A percentile compares a stretch with the other conserved stretches of the same genome.
These are phyloP conservation scores for Cryptocheilus praepositus DNA, from an alignment of 2,888 invertebrate genomes.

Conservation along the genomic window DNA sequence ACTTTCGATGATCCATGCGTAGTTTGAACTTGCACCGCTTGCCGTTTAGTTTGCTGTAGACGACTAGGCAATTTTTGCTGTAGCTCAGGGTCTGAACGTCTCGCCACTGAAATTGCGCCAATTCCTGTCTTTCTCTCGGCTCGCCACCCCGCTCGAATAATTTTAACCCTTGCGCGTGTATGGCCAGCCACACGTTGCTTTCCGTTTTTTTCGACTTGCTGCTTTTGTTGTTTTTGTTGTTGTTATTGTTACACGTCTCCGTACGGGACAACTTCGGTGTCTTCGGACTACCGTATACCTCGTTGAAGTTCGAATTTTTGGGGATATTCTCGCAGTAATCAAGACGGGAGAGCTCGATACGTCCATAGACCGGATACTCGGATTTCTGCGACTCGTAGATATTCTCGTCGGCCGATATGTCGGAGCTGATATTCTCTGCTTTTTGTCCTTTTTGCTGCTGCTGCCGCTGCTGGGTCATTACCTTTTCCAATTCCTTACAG, in stretches of 20 bases:
- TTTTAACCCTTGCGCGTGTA: constrained; percentile 73
- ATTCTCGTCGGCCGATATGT: constrained; percentile 12
- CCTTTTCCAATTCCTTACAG: constrained; percentile 67
- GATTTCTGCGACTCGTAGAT: neutral
- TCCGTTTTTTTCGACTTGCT: constrained; percentile 63
- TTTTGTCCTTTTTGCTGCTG: constrained; percentile 15
- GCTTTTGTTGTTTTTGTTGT: constrained; percentile 51
- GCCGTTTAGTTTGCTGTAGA: constrained; percentile 77
- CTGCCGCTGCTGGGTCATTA: constrained; percentile 61
- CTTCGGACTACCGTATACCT: constrained; percentile 35
- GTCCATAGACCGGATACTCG: neutral
- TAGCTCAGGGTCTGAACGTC: constrained; percentile 86
- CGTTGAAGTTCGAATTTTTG: constrained; percentile 23
- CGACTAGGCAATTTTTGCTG: constrained; percentile 83
- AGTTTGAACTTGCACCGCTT: constrained; percentile 83
- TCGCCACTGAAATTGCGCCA: constrained; percentile 80
- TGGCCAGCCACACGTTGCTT: constrained; percentile 74
- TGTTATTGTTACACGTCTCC: constrained; percentile 29
- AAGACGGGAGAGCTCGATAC: neutral
- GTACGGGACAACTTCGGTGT: constrained; percentile 22
- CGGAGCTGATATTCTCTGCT: neutral
- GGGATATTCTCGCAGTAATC: constrained; percentile 6
- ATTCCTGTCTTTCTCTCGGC: constrained; percentile 65
- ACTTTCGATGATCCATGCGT: constrained; percentile 85
- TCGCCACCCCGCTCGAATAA: constrained; percentile 71